phyloP scores from a whole-genome alignment of 2,797 vertebrate species.

The Apogon talboti region DNA sequence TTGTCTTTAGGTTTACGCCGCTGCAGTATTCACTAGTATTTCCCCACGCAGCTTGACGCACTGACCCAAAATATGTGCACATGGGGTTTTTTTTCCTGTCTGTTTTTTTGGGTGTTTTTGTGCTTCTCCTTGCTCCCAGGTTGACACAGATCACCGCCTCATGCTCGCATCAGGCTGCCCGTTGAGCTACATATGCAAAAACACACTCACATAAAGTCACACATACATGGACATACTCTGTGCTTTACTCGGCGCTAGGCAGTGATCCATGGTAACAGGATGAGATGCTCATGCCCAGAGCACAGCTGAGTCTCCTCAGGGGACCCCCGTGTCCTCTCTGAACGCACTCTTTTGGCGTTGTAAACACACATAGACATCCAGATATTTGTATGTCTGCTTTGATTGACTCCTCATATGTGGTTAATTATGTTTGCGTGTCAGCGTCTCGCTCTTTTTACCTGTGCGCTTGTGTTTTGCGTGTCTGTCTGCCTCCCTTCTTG shows the following conservation, averaged over 20 bases:
- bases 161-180: constrained; percentile 69
- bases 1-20: constrained; percentile 22
- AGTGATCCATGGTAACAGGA: constrained; percentile 86
- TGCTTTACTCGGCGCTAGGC: constrained; percentile 71
- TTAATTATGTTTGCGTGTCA: constrained; percentile 43
- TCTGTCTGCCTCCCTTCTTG: constrained; percentile 4
- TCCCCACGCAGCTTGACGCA: constrained; percentile 27
- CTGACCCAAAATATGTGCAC: constrained; percentile 53
- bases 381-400: constrained; percentile 27
- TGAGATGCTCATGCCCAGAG: constrained; percentile 81
- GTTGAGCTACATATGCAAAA: constrained; percentile 52
- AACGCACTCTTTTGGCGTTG: constrained; percentile 54
- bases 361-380: constrained; percentile 30
- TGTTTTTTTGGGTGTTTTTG: constrained; percentile 12
- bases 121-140: constrained; percentile 55
- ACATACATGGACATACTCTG: constrained; percentile 60
- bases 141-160: constrained; percentile 75
- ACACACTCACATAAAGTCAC: constrained; percentile 29
- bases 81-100: constrained; percentile 15
- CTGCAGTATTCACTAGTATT: constrained; percentile 15
- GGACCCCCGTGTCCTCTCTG: constrained; percentile 76
- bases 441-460: constrained; percentile 25
- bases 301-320: constrained; percentile 86
- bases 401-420: constrained; percentile 44
- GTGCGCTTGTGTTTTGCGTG: constrained; percentile 26